phyloP scores from a whole-genome alignment of 2,797 vertebrate species.

The Takifugu ocellatus region DNA sequence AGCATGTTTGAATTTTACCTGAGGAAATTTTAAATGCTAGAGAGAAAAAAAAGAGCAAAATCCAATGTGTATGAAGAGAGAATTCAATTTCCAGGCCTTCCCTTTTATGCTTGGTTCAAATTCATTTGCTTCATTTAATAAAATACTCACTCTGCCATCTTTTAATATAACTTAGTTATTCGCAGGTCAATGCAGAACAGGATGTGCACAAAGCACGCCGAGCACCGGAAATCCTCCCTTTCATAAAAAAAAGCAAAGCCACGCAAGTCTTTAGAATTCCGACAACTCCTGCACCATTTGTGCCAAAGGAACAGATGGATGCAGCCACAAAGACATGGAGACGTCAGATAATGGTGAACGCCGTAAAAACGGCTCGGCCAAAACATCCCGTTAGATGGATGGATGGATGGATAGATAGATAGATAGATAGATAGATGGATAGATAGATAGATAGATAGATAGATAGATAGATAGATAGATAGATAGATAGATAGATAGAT shows the following conservation, averaged over 20 bases:
- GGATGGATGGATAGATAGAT: no score
- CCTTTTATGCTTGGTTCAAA: neutral
- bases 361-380: no score
- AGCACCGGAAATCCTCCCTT: no score
- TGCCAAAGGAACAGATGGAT: slow-evolving; percentile 48
- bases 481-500: neutral
- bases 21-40: slow-evolving; percentile 6
- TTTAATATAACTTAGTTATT: slow-evolving; percentile 20
- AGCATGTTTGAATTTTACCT: neutral
- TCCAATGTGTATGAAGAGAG: slow-evolving; percentile 4
- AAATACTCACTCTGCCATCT: slow-evolving; percentile 9
- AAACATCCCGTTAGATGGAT: no score
- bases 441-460: no score
- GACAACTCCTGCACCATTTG: no score
- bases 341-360: slow-evolving; percentile 2
- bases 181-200: slow-evolving; percentile 7
- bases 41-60: slow-evolving; percentile 3
- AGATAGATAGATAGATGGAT: no score
- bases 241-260: neutral
- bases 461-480: no score
- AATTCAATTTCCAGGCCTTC: slow-evolving; percentile 1
- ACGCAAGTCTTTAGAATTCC: neutral
- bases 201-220: slow-evolving; percentile 32
- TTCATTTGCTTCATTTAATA: slow-evolving; percentile 11
- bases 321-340: slow-evolving; percentile 53